Base-by-base conservation (phyloP, 2,113 vertebrate genomes). In the Physeter macrocephalus region DNA sequence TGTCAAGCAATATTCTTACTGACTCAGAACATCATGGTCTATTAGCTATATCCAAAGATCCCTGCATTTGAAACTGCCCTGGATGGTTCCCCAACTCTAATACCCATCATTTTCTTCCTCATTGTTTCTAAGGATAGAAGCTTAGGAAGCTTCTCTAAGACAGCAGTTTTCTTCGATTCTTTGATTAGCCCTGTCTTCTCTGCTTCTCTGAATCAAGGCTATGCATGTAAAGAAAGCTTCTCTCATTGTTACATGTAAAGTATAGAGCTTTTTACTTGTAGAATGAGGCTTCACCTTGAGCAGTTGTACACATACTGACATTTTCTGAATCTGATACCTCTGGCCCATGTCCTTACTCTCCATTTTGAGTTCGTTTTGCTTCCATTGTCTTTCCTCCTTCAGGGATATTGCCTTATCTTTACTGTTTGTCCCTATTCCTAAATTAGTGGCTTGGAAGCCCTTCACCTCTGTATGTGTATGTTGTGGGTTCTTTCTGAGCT, bases 391-490 rank as follows among this genome's bases (percentile, higher is more conserved):
- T 27, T 93, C 52, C 8, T 75, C 3, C n/a, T 39, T 71, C 8
- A 0, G 1, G 2, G 54, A 69, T 7, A 0, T 8, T 34, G 8
- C n/a, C 15, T 49, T 64, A 4, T 23, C 36, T n/a, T 18, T 36
- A 8, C n/a, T 8, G 1, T 31, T 36, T 52, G 20, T 2, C 31
- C 6, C 23, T 3, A 0, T 15, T 27, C n/a, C 10, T 36, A 34
- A 3, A 86, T 31, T 2, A 72, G 31, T 2, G 3, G 25, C 5
- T 12, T 54, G 49, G 25, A 12, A 62, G 20, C 14, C 39, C 18
- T 34, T 54, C 41, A 4, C 31, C 12, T 46, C 11, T 29, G 2
- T 17, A n/a, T 5, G 23, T 36, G 27, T 46, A 3, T 7, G 0
- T 25, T 62, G 4, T 67, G 61, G 17, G 27, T n/a, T 59, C 34